These are phyloP conservation scores for Leucophora obtusa DNA, from an alignment of 2,888 invertebrate genomes.

Conservation along the genomic window DNA sequence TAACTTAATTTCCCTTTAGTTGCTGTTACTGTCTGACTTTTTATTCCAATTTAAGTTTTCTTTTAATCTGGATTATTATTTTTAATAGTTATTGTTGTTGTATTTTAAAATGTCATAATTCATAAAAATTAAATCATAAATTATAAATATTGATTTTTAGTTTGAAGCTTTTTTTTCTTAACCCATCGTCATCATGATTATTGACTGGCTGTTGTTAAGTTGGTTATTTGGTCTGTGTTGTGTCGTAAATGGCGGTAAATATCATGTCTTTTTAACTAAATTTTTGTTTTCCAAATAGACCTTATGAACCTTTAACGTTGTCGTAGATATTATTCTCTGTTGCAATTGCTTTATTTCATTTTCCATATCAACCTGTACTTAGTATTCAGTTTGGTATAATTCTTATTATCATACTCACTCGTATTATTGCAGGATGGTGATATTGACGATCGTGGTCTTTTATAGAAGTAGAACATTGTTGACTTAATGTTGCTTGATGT, in stretches of 20 bases:
- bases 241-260: conserved; percentile 65
- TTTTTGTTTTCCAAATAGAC: conserved; percentile 41
- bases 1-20: conserved; percentile 53
- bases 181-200: conserved; percentile 42
- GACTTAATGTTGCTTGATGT: conserved; percentile 15
- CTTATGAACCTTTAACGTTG: conserved; percentile 57
- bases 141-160: conserved; percentile 66
- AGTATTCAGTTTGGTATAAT: conserved; percentile 21
- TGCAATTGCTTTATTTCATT: conserved; percentile 19
- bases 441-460: conserved; percentile 39
- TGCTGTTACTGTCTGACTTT: not conserved
- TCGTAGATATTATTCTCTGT: not conserved
- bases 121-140: conserved; percentile 78
- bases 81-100: conserved; percentile 62
- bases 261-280: conserved; percentile 63
- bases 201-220: conserved; percentile 2
- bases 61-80: conserved; percentile 55
- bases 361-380: conserved; percentile 38
- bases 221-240: conserved; percentile 36
- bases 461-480: conserved; percentile 48
- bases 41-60: not conserved
- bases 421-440: conserved; percentile 7
- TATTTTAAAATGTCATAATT: conserved; percentile 73
- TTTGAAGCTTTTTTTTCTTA: conserved; percentile 4
- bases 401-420: conserved; percentile 43